Conservation (phyloP, 2,797 vertebrate genomes). For the Centropyge bicolor region DNA sequence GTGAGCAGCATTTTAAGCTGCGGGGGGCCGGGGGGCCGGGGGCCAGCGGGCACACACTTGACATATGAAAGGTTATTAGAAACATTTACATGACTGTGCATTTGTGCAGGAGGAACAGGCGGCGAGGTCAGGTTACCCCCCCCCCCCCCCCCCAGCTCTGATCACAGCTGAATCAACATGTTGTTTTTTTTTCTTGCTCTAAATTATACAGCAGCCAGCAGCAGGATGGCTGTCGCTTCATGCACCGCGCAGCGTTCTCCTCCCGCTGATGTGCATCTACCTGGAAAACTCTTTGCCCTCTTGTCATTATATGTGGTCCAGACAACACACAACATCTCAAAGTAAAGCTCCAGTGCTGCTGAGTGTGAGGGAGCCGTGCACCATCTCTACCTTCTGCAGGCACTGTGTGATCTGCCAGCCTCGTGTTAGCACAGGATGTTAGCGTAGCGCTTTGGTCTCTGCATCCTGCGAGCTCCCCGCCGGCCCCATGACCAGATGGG, state of each 20-base stretch:
- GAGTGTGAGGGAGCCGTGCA: conserved; percentile 43
- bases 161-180: conserved; percentile 60
- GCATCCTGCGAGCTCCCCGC: conserved; percentile 54
- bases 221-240: conserved; percentile 36
- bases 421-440: conserved; percentile 59
- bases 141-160: not conserved
- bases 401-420: conserved; percentile 56
- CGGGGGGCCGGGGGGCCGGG: conserved; percentile 21
- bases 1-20: conserved; percentile 53
- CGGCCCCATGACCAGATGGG: conserved; percentile 76
- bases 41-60: conserved; percentile 33
- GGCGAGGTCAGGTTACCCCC: conserved; percentile 46
- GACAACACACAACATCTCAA: conserved; percentile 44
- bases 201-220: conserved; percentile 53
- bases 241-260: conserved; percentile 7
- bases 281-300: conserved; percentile 36
- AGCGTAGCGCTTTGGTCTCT: conserved; percentile 67
- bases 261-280: conserved; percentile 31
- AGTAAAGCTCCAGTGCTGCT: conserved; percentile 52
- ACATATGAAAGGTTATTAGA: conserved; percentile 66
- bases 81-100: conserved; percentile 55
- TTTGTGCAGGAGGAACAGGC: conserved; percentile 27
- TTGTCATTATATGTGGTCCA: conserved; percentile 44
- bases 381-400: conserved; percentile 54
- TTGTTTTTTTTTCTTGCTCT: conserved; percentile 38